Evolutionary conservation across 1,140 invertebrate species (phyloP).

Genomic region (Aplysia californica): DNA sequence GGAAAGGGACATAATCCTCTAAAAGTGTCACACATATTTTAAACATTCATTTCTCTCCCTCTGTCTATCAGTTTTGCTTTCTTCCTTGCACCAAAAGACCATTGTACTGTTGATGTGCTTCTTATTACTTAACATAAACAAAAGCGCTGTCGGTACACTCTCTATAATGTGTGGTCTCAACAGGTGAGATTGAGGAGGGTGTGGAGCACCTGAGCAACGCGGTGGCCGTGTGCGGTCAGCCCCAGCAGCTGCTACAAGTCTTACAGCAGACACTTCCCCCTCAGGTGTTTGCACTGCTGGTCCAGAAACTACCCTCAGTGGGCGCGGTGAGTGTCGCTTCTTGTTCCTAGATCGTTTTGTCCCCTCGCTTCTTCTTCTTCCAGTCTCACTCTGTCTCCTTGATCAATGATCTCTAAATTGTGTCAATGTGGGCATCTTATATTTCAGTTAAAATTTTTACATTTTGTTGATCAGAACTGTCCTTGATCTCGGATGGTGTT

Average conservation of each 20-base stretch:
- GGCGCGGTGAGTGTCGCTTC: slow-evolving; percentile 69
- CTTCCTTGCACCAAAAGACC: not conserved
- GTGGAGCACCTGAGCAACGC: slow-evolving; percentile 95
- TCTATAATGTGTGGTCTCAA: too few relatives aligned
- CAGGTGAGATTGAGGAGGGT: slow-evolving; percentile 85
- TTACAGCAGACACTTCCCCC: slow-evolving; percentile 94
- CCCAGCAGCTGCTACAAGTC: slow-evolving; percentile 90
- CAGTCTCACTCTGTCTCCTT: not conserved
- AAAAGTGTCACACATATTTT: too few relatives aligned
- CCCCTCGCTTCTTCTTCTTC: not conserved
- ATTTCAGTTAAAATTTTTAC: not conserved
- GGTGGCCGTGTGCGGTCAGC: slow-evolving; percentile 95
- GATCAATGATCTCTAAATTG: not conserved
- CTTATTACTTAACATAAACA: too few relatives aligned
- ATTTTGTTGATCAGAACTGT: not conserved
- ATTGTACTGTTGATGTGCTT: not conserved
- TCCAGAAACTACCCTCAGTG: slow-evolving; percentile 82
- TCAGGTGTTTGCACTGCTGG: slow-evolving; percentile 87
- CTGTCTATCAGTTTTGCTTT: not conserved
- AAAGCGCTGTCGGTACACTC: too few relatives aligned
- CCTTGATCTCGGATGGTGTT: not conserved
- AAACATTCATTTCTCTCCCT: not conserved
- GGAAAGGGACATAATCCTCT: too few relatives aligned
- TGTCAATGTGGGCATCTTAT: not conserved
- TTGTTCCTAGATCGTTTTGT: too few relatives aligned